Evolutionary conservation across 2,113 vertebrate species (phyloP).

Genomic region (Thymallus thymallus): DNA sequence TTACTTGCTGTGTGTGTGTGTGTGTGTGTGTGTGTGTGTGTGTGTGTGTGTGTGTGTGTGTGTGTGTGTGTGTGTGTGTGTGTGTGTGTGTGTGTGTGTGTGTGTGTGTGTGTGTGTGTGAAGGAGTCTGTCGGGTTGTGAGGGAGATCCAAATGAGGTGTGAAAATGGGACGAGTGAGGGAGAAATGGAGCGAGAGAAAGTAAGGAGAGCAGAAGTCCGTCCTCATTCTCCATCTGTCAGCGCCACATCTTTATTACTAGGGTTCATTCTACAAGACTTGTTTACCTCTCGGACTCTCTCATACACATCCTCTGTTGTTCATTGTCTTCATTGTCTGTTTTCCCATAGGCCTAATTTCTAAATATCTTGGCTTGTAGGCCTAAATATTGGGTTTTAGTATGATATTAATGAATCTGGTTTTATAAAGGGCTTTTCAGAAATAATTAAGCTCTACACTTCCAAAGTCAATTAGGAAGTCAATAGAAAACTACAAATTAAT

Average conservation of each 20-base stretch:
- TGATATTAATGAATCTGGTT: background rate
- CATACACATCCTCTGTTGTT: conserved; percentile 1
- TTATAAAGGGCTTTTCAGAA: too few relatives aligned
- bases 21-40: background rate
- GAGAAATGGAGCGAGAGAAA: conserved; percentile 10
- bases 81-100: background rate
- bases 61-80: background rate
- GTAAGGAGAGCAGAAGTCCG: conserved; percentile 13
- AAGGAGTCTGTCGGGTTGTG: conserved; percentile 20
- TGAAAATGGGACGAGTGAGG: conserved; percentile 35
- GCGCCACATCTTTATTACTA: conserved; percentile 19
- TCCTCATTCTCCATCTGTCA: conserved; percentile 24
- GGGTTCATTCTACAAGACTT: background rate
- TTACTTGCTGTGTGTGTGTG: background rate
- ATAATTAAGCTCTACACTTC: too few relatives aligned
- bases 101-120: background rate
- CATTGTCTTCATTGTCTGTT: background rate
- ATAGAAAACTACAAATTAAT: too few relatives aligned
- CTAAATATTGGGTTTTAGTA: background rate
- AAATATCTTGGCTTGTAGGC: background rate
- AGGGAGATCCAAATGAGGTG: conserved; percentile 36
- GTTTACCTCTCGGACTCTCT: conserved; percentile 34
- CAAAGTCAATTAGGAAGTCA: too few relatives aligned
- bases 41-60: background rate
- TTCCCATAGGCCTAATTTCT: background rate